Evolutionary conservation across 1,140 invertebrate species (phyloP).

Genomic region (Teleogryllus occipitalis): DNA sequence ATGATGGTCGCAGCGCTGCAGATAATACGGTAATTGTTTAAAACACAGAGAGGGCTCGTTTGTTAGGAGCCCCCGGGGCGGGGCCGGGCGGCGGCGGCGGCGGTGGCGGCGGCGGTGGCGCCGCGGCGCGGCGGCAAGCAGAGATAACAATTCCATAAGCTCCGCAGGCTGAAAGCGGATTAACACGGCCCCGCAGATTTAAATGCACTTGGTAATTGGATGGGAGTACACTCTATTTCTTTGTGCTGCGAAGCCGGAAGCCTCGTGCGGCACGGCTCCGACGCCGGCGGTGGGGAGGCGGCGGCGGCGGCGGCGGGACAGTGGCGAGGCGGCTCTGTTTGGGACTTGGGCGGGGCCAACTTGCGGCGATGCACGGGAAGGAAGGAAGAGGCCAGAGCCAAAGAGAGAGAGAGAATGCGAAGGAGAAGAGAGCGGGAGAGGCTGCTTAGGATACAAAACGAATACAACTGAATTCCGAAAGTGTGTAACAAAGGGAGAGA

Average conservation of each 20-base stretch:
- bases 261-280: neutral
- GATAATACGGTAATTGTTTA: slow-evolving; percentile 15
- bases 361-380: too few relatives aligned
- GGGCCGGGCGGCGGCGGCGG: neutral
- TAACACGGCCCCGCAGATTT: slow-evolving; percentile 18
- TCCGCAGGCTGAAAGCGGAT: slow-evolving; percentile 17
- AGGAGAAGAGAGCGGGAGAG: too few relatives aligned
- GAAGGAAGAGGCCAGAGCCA: too few relatives aligned
- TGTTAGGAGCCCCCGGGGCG: slow-evolving; percentile 12
- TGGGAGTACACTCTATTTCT: slow-evolving; percentile 18
- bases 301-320: too few relatives aligned
- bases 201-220: slow-evolving; percentile 19
- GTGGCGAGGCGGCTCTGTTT: too few relatives aligned
- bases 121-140: neutral
- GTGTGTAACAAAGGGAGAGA: too few relatives aligned
- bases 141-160: slow-evolving; percentile 23
- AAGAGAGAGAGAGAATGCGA: too few relatives aligned
- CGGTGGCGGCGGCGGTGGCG: neutral
- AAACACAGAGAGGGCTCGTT: slow-evolving; percentile 15
- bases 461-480: too few relatives aligned
- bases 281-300: too few relatives aligned
- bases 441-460: too few relatives aligned
- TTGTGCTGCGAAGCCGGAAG: slow-evolving; percentile 12
- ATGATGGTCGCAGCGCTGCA: neutral
- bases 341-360: too few relatives aligned